Evolutionary conservation across 2,797 vertebrate genomes (phyloP).

Genomic region (Poeciliopsis gracilis): DNA sequence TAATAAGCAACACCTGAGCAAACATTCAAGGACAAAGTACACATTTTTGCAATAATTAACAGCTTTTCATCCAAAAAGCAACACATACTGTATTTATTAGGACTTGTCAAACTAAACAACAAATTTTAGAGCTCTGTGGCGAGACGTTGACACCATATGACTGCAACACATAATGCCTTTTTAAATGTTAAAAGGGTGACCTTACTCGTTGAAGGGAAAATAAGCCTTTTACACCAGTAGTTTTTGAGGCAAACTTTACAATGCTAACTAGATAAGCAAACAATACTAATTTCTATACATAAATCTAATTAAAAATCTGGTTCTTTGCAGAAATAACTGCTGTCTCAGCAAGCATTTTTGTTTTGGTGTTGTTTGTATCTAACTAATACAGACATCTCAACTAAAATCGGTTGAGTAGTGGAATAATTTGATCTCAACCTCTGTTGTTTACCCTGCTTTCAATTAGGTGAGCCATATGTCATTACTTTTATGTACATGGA

Average conservation of each 20-base stretch:
- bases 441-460: neutral
- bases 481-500: neutral
- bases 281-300: neutral
- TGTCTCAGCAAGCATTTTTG: neutral
- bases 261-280: neutral
- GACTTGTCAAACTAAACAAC: slow-evolving; percentile 47
- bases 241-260: neutral
- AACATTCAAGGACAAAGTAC: slow-evolving; percentile 44
- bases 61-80: slow-evolving; percentile 48
- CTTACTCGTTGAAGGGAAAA: slow-evolving; percentile 9
- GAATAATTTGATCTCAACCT: neutral
- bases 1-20: slow-evolving; percentile 58
- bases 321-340: neutral
- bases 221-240: neutral
- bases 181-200: slow-evolving; percentile 3
- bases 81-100: slow-evolving; percentile 51
- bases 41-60: slow-evolving; percentile 63
- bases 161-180: slow-evolving; percentile 14
- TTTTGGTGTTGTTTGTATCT: neutral
- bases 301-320: neutral
- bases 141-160: slow-evolving; percentile 57
- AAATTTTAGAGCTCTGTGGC: slow-evolving; percentile 8
- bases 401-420: neutral
- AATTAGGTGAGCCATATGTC: neutral
- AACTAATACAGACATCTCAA: neutral